phyloP scores from a whole-genome alignment of 2,113 vertebrate species.

The Pelvicachromis taeniatus region DNA sequence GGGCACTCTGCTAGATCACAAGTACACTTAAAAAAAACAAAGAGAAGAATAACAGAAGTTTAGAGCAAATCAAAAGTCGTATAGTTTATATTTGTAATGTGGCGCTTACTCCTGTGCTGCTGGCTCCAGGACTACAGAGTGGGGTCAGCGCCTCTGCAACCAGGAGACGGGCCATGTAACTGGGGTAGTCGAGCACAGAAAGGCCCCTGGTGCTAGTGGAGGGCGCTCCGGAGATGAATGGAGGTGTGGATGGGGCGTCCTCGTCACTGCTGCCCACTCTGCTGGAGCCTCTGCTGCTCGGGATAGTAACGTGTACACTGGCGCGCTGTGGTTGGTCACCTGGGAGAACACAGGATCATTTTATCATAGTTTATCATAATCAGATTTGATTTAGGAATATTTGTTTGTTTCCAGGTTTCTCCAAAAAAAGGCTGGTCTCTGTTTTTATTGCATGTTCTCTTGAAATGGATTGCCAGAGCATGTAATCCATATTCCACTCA shows the following conservation, averaged over 20 bases:
- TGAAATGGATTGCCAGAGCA: conserved; percentile 29
- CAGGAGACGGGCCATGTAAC: conserved; percentile 79
- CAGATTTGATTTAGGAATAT: background rate
- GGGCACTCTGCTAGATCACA: conserved; percentile 44
- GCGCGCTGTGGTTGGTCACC: conserved; percentile 25
- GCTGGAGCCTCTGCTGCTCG: conserved; percentile 54
- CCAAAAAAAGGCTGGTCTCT: background rate
- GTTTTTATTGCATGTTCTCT: background rate
- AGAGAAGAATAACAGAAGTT: background rate
- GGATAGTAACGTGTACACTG: background rate
- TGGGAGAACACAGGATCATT: background rate
- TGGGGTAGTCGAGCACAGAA: conserved; percentile 74
- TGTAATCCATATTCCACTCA: conserved; percentile 61
- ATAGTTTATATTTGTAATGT: conserved; percentile 48
- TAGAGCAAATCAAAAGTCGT: background rate
- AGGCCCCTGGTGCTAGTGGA: conserved; percentile 46
- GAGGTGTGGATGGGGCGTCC: conserved; percentile 34
- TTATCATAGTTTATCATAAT: background rate
- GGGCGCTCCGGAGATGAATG: conserved; percentile 18
- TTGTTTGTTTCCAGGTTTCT: background rate
- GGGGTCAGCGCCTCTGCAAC: conserved; percentile 44
- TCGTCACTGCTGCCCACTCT: conserved; percentile 72
- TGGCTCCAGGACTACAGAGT: conserved; percentile 56
- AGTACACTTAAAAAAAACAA: conserved; percentile 49
- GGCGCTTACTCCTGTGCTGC: conserved; percentile 68